Percentiles rank a stretch among this genome's conserved stretches.
phyloP scores from a whole-genome alignment of 2,888 invertebrate genomes.

The Bellardia pandia region DNA sequence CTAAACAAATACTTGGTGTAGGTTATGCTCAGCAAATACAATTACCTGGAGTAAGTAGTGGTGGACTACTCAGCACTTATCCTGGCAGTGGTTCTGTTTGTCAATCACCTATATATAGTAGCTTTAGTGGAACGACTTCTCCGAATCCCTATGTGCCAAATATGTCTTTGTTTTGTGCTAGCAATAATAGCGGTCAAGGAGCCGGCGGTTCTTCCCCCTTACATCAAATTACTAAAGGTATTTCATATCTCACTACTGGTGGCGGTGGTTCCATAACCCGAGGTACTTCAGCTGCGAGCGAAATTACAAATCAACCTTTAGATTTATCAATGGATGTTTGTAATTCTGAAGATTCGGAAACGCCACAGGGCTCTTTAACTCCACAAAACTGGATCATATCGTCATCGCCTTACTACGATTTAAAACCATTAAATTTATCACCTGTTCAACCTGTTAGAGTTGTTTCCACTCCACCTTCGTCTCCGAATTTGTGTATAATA shows the following conservation, averaged over 20 bases:
- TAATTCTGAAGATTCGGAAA: constrained; percentile 70
- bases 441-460: constrained; percentile 83
- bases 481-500: constrained; percentile 89
- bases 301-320: constrained; percentile 82
- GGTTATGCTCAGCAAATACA: constrained; percentile 73
- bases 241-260: constrained; percentile 90
- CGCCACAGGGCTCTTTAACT: constrained; percentile 33
- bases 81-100: constrained; percentile 81
- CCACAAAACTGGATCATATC: constrained; percentile 81
- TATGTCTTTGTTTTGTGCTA: constrained; percentile 75
- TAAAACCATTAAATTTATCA: constrained; percentile 83
- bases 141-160: constrained; percentile 82
- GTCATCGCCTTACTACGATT: constrained; percentile 81
- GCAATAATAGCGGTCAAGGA: constrained; percentile 78
- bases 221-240: constrained; percentile 88
- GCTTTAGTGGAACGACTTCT: constrained; percentile 82
- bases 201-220: constrained; percentile 85
- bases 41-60: constrained; percentile 68
- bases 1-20: constrained; percentile 72
- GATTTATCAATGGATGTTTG: constrained; percentile 84
- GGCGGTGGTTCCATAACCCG: constrained; percentile 89
- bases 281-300: constrained; percentile 87
- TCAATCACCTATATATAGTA: constrained; percentile 85
- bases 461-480: constrained; percentile 84
- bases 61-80: constrained; percentile 75